Evolutionary conservation across 2,797 vertebrate species (phyloP), one percentile per base, ranked within the genome.

Genomic region (Echiichthys vipera): DNA sequence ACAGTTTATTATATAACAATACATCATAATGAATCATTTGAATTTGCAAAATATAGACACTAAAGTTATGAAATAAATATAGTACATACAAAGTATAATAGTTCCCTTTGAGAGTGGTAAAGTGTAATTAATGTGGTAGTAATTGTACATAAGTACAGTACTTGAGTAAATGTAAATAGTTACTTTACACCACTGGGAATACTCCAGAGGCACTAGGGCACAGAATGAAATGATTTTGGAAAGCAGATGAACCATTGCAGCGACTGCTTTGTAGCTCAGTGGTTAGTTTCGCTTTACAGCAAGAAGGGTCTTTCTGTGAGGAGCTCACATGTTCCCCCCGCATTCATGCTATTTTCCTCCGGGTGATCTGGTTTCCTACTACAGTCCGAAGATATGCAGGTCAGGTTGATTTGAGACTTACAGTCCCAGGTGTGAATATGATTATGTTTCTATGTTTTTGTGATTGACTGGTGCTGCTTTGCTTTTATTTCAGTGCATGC

Each of bases 301-400:
- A 22, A 56, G 39, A 53, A 20, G 2, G 42, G 13, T 30, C 15
- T 56, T 30, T 75, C 18, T 43, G 18, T 17, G 20, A 37, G 53
- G 34, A 49, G 20, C 45, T 20, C 2, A 11, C 36, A 10, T 25
- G 32, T 25, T 42, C 34, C 50, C 29, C 11, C 53, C 11, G 1
- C 20, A 10, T 58, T 10, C 5, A 9, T 46, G n/a, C 18, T 3
- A 5, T 57, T 80, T 34, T 72, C 63, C 49, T 78, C 12, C 4
- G 7, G 29, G 45, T 55, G 40, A 51, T 84, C 57, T 13, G 24
- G 71, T 82, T 88, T 73, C 77, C 36, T 65, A 11, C 20, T 29
- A 15, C 15, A 54, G 65, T 61, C 25, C 0, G 9, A 50, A 64
- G 66, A 68, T 51, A 17, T 9, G 24, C 55, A 47, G 42, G 42